A percentile compares a stretch with the other conserved stretches of the same genome.
Conservation (phyloP, 2,797 vertebrate species). For the Morelia viridis region DNA sequence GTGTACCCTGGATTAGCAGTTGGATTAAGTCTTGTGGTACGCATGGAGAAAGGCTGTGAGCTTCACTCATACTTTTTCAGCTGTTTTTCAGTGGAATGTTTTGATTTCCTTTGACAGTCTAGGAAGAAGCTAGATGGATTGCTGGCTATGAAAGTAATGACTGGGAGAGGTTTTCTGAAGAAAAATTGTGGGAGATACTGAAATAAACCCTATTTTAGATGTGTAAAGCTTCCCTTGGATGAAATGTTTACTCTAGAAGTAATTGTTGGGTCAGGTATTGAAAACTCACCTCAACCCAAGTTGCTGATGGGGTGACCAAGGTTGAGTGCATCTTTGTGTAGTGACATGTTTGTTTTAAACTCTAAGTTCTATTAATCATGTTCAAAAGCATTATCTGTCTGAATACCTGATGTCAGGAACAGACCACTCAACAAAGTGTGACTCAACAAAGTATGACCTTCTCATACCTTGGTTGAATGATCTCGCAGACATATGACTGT, state of each 20-base stretch:
- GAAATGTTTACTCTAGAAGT: not conserved
- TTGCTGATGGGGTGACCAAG: not conserved
- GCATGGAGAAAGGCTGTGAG: not conserved
- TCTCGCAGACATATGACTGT: not conserved
- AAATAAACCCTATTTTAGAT: not conserved
- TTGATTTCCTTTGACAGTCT: not conserved
- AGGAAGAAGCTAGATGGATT: not conserved
- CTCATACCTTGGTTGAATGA: not conserved
- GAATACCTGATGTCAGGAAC: not conserved
- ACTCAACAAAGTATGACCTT: not conserved
- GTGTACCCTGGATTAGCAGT: not conserved
- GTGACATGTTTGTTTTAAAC: not conserved
- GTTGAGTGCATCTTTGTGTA: not conserved
- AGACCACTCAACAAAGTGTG: not conserved
- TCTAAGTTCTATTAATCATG: not conserved
- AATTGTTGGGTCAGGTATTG: not conserved
- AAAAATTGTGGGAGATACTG: not conserved
- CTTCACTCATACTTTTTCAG: not conserved
- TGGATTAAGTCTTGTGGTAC: not conserved
- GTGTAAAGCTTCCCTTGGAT: not conserved
- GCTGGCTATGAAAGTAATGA: not conserved
- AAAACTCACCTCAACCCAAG: not conserved
- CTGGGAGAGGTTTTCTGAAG: not conserved
- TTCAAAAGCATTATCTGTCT: not conserved
- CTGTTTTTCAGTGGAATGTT: not conserved